These are phyloP conservation scores for Pipistrellus nathusii DNA, from an alignment of 2,797 vertebrate species.

Conservation along the genomic window DNA sequence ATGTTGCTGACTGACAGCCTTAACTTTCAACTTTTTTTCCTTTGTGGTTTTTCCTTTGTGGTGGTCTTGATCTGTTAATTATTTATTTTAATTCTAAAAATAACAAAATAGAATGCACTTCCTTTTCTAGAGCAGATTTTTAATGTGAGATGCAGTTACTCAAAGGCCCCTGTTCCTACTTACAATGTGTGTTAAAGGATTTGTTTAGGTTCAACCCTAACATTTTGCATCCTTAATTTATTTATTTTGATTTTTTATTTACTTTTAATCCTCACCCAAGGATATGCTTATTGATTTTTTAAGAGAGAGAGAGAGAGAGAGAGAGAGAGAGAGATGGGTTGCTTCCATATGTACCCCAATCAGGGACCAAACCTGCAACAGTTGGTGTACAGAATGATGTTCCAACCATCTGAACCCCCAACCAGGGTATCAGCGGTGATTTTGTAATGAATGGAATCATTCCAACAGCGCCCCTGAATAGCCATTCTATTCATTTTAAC, in stretches of 20 bases:
- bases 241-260: neutral
- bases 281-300: neutral
- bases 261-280: neutral
- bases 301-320: neutral
- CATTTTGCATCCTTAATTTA: neutral
- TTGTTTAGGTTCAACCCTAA: neutral
- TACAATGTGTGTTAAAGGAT: neutral
- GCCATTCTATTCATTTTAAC: neutral
- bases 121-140: neutral
- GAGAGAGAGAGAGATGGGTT: neutral
- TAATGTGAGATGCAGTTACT: neutral
- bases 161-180: neutral
- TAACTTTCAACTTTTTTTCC: neutral
- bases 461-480: neutral
- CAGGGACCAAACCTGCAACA: neutral
- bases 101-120: neutral
- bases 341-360: neutral
- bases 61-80: neutral
- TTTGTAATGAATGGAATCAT: neutral
- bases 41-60: neutral
- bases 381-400: neutral
- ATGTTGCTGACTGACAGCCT: neutral
- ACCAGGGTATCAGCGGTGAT: neutral
- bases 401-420: neutral
- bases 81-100: constrained; percentile 31